These are phyloP conservation scores for Meloe dianella DNA, from an alignment of 2,888 invertebrate genomes.

Conservation along the genomic window DNA sequence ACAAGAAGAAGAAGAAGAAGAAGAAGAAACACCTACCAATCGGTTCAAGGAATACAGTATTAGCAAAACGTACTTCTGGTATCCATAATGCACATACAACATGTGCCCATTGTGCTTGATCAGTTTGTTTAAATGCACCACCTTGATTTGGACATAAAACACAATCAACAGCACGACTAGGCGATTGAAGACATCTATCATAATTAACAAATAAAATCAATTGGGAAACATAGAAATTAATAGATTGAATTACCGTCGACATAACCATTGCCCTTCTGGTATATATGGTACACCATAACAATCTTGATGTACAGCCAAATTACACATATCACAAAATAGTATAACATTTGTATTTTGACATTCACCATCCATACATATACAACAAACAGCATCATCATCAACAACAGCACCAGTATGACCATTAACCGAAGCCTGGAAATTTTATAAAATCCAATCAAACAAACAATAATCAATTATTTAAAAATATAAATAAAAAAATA, in stretches of 20 bases:
- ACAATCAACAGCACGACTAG: constrained; percentile 94
- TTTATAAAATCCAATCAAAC: constrained; percentile 15
- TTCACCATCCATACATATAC: constrained; percentile 98
- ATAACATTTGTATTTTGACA: constrained; percentile 99
- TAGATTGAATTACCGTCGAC: constrained; percentile 70
- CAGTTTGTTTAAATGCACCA: constrained; percentile 98
- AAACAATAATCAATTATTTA: no score
- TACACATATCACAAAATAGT: constrained; percentile 99
- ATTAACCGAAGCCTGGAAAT: constrained; percentile 67
- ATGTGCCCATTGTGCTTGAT: constrained; percentile 95
- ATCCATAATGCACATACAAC: constrained; percentile 99
- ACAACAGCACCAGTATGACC: constrained; percentile 78
- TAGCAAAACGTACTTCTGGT: constrained; percentile 97
- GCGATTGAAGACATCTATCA: constrained; percentile 88
- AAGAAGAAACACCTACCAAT: constrained; percentile 66
- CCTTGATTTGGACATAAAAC: constrained; percentile 98
- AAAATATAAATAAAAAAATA: not conserved
- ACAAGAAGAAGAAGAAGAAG: not conserved
- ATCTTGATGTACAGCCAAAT: constrained; percentile 98
- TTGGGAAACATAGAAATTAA: no score
- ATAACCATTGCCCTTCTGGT: constrained; percentile 87
- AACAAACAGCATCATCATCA: constrained; percentile 98
- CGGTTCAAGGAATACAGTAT: constrained; percentile 96
- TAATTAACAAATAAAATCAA: no score
- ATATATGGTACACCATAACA: constrained; percentile 86